Percentiles rank a stretch among this genome's conserved stretches.
phyloP scores from a whole-genome alignment of 2,888 invertebrate species.

The Chydorus sphaericus region DNA sequence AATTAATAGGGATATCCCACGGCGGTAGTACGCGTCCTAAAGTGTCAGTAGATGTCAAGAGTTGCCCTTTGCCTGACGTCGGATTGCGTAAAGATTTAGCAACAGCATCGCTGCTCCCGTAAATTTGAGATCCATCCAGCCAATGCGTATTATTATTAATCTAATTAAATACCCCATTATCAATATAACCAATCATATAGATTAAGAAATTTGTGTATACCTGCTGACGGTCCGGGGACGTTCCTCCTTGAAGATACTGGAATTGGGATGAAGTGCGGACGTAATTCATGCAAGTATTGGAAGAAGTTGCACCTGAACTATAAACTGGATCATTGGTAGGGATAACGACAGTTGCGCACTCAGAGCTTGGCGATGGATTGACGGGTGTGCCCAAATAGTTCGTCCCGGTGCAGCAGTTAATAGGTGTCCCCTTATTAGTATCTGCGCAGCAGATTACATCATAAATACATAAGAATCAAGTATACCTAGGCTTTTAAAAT shows the following conservation, averaged over 20 bases:
- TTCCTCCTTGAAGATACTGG: neutral
- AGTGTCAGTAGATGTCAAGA: too few species aligned
- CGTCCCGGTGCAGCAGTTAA: too few species aligned
- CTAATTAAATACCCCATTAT: too few species aligned
- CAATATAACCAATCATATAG: neutral
- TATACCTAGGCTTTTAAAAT: too few species aligned
- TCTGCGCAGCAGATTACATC: too few species aligned
- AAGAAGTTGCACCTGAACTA: conserved; percentile 44
- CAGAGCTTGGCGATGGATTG: conserved; percentile 47
- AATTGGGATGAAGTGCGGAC: conserved; percentile 58
- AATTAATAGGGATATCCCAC: too few species aligned
- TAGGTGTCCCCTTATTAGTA: too few species aligned
- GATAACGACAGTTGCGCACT: conserved; percentile 67
- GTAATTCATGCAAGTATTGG: conserved; percentile 66
- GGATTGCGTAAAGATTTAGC: conserved; percentile 64
- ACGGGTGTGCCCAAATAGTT: neutral
- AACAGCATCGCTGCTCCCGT: conserved; percentile 56
- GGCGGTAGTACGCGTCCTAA: too few species aligned
- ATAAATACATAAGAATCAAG: too few species aligned
- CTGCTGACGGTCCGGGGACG: neutral
- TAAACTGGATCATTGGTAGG: conserved; percentile 56
- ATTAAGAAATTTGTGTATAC: neutral
- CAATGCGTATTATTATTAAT: conserved; percentile 60
- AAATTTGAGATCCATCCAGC: conserved; percentile 66
- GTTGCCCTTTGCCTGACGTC: conserved; percentile 30